Base-by-base conservation (phyloP, 2,113 vertebrate species). In the Chaenogobius annularis region DNA sequence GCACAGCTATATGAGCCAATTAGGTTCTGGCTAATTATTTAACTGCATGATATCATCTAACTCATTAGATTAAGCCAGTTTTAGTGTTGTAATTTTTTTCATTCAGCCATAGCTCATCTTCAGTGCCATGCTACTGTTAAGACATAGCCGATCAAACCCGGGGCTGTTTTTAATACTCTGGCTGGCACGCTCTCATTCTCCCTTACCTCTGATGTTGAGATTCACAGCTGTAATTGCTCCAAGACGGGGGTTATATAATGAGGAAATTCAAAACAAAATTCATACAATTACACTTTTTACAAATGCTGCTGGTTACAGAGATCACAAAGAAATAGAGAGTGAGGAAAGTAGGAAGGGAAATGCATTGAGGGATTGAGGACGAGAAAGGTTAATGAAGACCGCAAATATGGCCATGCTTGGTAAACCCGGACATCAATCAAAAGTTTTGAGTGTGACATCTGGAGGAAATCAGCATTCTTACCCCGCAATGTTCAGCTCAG, bases 331-430 rank as follows among this genome's bases (percentile, higher is more conserved):
- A 46, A 52, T 54, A 13, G 65, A 74, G 71, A 43, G 61, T 65
- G 48, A 71, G 74, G 82, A 7, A 12, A 10, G 12, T 46, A 46
- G 10, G 43, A 72, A 66, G 69, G 35, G 10, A 84, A 72, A 82
- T 67, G 40, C 5, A 48, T 35, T 48, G 80, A n/a, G n/a, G n/a
- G n/a, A 87, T 81, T 80, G 79, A 78, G 83, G 80, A 76, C 46
- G 43, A 70, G 81, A 64, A 50, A 78, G 82, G 86, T 86, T 86
- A 90, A 91, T 90, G 80, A 89, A 79, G 86, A 83, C 71, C 8
- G 74, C 86, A 90, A 91, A 87, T 65, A 59, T 68, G 66, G 62
- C 70, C 75, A 82, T 52, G 80, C 84, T 88, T 70, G 44, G 23
- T 72, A 84, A 89, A 83, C 63, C 71, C 52, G 0, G 12, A 73